Evolutionary conservation across 2,888 invertebrate genomes (phyloP), one percentile per base, ranked within the genome.

Genomic region (Zygogramma bicolorata): DNA sequence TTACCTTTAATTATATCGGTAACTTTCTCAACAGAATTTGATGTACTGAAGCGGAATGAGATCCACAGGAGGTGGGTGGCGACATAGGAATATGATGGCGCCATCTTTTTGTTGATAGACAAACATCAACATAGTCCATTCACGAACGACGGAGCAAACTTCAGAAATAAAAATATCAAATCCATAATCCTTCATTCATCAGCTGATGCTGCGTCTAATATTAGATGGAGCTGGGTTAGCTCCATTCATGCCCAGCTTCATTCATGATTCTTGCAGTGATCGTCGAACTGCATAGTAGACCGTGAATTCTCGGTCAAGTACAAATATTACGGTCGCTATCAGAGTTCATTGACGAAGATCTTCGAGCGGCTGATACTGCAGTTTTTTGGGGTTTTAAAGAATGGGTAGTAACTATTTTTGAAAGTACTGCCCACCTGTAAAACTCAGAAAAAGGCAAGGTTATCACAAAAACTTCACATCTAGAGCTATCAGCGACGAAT

Each of bases 371-470:
- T 27, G 34, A 40, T 59, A 18, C 40, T 59, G 59, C 6, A 18
- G 60, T 73, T 76, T 73, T 75, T 75, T 70, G 76, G 76, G 75
- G 76, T 76, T 76, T 76, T 76, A 70, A 71, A 76, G 76, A 70
- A 73, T 71, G 76, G 76, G 71, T 71, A 75, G 76, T 75, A 73
- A 65, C 42, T 65, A 10, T 62, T 68, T 68, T 59, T 61, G 53
- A 53, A 63, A 31, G 57, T 75, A 70, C 76, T 76, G 76, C 76
- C 76, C 76, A 76, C 76, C 75, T 70, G 68, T 76, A 76, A 76
- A 75, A 76, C 73, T 73, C 76, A 73, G 76, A 76, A 73, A 76
- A 74, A 71, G 71, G 49, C 49, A 31, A 68, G 40, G 25, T 68
- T 65, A 59, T 65, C 25, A 59, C 25, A 31, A 69, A 68, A 53